phyloP scores from a whole-genome alignment of 2,888 invertebrate genomes.

The Gortyna flavago region DNA sequence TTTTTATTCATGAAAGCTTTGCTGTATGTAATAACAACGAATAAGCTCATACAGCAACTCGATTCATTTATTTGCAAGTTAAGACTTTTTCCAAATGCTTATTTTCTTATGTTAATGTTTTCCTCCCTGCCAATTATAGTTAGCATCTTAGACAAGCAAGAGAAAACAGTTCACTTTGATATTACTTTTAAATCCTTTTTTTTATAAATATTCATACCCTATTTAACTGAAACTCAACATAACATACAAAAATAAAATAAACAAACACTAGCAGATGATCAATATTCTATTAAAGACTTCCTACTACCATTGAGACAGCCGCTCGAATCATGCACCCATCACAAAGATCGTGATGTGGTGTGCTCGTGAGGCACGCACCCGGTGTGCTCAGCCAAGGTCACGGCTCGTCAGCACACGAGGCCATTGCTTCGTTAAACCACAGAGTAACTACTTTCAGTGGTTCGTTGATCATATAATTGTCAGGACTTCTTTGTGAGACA shows the following conservation, averaged over 20 bases:
- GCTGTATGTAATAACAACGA: not conserved
- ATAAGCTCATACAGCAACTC: not conserved
- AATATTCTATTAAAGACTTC: slow-evolving; percentile 51
- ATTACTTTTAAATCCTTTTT: not conserved
- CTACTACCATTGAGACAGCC: slow-evolving; percentile 51
- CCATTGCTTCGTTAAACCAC: slow-evolving; percentile 57
- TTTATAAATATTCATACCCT: not conserved
- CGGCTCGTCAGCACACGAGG: slow-evolving; percentile 68
- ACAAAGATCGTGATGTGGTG: slow-evolving; percentile 67
- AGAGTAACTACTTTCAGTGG: slow-evolving; percentile 23
- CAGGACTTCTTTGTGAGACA: slow-evolving; percentile 5
- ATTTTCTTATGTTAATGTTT: not conserved
- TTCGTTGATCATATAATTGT: slow-evolving; percentile 4
- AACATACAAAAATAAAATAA: not conserved
- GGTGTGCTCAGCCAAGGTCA: slow-evolving; percentile 73
- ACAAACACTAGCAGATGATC: slow-evolving; percentile 28
- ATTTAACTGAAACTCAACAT: not conserved
- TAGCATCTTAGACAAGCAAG: not conserved
- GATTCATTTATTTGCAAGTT: not conserved
- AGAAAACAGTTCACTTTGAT: not conserved
- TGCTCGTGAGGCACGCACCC: slow-evolving; percentile 72
- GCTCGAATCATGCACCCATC: slow-evolving; percentile 43
- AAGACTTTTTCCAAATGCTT: not conserved
- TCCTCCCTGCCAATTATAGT: not conserved
- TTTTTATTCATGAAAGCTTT: not conserved